Base-by-base conservation (phyloP, 2,797 vertebrate species). In the Sebastes diaconus region DNA sequence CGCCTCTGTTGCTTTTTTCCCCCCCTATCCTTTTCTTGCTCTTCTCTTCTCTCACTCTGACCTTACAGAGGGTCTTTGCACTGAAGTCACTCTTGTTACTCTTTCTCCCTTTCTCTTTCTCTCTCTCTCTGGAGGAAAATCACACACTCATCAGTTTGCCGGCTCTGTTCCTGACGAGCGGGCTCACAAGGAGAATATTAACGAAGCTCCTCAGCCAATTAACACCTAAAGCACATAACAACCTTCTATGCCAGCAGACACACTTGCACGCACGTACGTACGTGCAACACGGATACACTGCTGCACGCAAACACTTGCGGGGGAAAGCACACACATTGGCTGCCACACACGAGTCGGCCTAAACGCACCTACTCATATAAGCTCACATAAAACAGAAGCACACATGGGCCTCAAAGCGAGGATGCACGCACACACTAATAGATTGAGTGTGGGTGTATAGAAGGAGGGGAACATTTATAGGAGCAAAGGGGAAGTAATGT, bases 71-170 rank as follows among this genome's bases (percentile, higher is more conserved):
- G 87, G 85, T 90, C 85, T 87, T 85, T 87, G 84, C 84, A 84
- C 87, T 69, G 58, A 86, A 91, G 87, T 91, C 84, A 67, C 87
- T 89, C 84, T 76, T 81, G 72, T 86, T 85, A 79, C 86, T 87
- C 88, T 86, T 72, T 85, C 75, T 75, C 65, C 30, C 65, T 63
- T 61, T 84, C 30, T 83, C 61, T 72, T 46, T 34, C 70, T 72
- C 79, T 74, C 66, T 85, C 88, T 91, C 94, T 90, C 85, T 84
- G 75, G 90, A 89, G 91, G 84, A 94, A 95, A 96, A 94, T 94
- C 94, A 95, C 95, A 95, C 89, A 95, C 94, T 96, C 95, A 96
- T 96, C 96, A 96, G 90, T 96, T 95, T 95, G 92, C 90, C 89
- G 10, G 87, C 93, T 93, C 92, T 91, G 93, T 94, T 95, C 93